Percentiles rank a stretch among this genome's conserved stretches.
These are phyloP conservation scores for Gnathonemus longibarbis DNA, from an alignment of 2,113 vertebrate genomes.

Conservation along the genomic window DNA sequence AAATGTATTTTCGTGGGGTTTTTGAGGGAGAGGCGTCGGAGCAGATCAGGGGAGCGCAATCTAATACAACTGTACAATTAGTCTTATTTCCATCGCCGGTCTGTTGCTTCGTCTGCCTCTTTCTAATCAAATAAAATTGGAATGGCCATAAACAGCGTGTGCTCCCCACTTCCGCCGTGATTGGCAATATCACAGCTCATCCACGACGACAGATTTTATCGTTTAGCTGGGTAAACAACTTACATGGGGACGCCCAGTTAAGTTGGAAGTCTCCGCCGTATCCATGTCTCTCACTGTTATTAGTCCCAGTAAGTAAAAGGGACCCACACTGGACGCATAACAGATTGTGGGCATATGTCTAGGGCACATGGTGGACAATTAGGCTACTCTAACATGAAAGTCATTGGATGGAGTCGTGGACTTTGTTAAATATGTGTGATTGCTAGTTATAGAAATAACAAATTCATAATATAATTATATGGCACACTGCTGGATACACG, in stretches of 20 bases:
- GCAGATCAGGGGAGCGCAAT: constrained; percentile 15
- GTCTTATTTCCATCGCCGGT: constrained; percentile 14
- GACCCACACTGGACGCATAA: background rate
- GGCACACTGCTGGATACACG: background rate
- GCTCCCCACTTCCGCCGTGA: background rate
- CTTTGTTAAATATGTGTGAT: background rate
- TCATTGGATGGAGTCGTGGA: background rate
- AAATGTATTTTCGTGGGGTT: constrained; percentile 7
- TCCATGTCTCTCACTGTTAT: background rate
- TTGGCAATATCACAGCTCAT: background rate
- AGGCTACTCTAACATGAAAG: background rate
- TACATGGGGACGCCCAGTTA: background rate
- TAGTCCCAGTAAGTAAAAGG: background rate
- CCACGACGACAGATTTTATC: background rate
- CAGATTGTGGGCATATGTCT: background rate
- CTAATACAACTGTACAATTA: constrained; percentile 18
- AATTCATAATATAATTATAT: background rate
- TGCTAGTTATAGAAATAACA: background rate
- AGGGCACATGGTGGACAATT: background rate
- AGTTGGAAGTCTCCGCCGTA: background rate
- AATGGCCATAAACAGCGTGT: background rate
- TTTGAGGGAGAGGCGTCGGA: constrained; percentile 9
- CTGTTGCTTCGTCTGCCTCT: constrained; percentile 3
- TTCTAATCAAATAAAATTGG: constrained; percentile 18
- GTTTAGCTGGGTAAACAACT: background rate